Evolutionary conservation across 2,113 vertebrate genomes (phyloP), one percentile per base, ranked within the genome.

Genomic region (Nibea albiflora): DNA sequence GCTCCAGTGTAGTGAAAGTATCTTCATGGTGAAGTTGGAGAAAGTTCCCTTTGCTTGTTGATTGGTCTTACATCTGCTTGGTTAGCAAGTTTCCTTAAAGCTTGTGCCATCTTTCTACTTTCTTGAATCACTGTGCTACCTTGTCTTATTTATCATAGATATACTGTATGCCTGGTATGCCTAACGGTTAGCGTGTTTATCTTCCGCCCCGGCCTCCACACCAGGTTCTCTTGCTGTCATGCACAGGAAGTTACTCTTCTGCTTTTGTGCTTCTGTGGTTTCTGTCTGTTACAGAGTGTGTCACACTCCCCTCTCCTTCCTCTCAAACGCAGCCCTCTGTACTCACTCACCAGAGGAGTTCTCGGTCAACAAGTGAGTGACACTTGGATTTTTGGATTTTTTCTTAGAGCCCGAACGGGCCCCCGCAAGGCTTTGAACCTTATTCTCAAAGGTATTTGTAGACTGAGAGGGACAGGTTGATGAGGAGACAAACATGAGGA

Each of bases 171-270:
- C 20, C 56, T 11, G 3, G 6, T 60, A 11, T 0, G 6, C 47
- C 5, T 17, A 64, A 72, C 44, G 1, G 80, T 76, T 74, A 50
- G 39, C 28, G 24, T 75, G 68, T 88, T 85, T 56, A 47, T 77
- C 67, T 61, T 86, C 63, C 65, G 65, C 61, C 53, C 56, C 78
- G 61, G 61, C 58, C 74, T 89, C 83, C 64, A 50, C 80, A 86
- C 78, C n/a, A 74, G 70, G 73, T 80, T 83, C 26, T 73, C 62
- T 76, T 86, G 89, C 81, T 85, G 63, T 84, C 76, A 61, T 85
- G 80, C 85, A 91, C 92, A 94, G 93, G 93, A 94, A 94, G 93
- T 93, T 78, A 44, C 89, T 92, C 90, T 94, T 93, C 93, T 94
- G 92, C 93, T 94, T 94, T 93, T 93, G 54, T 80, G 75, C 76